These are phyloP conservation scores for Julus scanicus DNA, from an alignment of 2,888 invertebrate genomes.

Conservation along the genomic window DNA sequence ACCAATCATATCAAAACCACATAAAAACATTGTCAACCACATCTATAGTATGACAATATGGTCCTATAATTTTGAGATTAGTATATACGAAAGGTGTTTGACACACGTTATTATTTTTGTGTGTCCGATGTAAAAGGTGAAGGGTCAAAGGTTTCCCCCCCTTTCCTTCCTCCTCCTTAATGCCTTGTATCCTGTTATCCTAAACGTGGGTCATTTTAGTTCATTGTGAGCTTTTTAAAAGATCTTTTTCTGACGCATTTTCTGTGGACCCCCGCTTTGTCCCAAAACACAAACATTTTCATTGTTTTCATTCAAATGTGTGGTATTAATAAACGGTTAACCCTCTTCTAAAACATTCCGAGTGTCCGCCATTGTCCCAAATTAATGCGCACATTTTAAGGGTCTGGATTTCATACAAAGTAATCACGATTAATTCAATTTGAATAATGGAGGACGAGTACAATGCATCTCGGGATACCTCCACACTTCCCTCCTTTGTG, in stretches of 20 bases:
- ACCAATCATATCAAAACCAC: too few species aligned
- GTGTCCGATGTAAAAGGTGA: too few species aligned
- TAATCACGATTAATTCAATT: slow-evolving; percentile 1
- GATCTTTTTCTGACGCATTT: neutral
- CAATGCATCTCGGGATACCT: neutral
- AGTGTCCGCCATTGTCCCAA: neutral
- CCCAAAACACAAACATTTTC: neutral
- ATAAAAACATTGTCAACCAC: too few species aligned
- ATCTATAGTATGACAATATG: too few species aligned
- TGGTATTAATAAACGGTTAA: neutral
- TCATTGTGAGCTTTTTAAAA: neutral
- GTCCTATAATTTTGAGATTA: too few species aligned
- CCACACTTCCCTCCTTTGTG: too few species aligned
- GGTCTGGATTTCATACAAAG: neutral
- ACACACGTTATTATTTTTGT: too few species aligned
- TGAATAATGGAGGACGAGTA: neutral
- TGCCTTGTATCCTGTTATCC: neutral
- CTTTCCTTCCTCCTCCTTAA: neutral
- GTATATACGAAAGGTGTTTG: too few species aligned
- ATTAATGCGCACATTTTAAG: neutral
- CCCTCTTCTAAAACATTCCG: neutral
- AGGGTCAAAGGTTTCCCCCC: neutral
- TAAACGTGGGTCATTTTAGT: slow-evolving; percentile 1
- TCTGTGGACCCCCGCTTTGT: too few species aligned
- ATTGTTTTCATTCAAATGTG: neutral